phyloP scores from a whole-genome alignment of 2,888 invertebrate species.

The Poecilobothrus nobilitatus region DNA sequence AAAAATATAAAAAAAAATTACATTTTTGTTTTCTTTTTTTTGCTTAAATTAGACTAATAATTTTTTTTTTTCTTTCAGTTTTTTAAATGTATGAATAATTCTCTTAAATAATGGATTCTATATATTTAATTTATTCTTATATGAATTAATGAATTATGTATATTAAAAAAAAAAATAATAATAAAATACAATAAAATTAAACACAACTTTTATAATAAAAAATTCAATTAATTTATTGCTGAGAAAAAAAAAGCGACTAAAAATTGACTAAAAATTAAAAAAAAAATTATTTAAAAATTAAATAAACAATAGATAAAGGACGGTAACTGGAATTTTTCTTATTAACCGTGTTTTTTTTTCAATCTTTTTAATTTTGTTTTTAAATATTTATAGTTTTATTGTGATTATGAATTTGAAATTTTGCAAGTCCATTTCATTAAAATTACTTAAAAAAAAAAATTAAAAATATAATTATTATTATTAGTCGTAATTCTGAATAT shows the following conservation, averaged over 20 bases:
- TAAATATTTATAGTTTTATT: neutral
- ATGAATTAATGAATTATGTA: no score
- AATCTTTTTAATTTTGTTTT: neutral
- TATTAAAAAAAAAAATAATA: no score
- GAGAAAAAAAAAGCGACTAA: no score
- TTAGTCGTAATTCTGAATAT: neutral
- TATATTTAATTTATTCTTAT: no score
- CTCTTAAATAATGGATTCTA: no score
- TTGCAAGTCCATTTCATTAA: neutral
- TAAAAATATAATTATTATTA: neutral
- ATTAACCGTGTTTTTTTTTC: neutral
- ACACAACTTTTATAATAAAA: no score
- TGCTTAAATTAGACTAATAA: neutral
- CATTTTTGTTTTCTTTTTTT: neutral
- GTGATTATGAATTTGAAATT: neutral
- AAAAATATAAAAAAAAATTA: constrained; percentile 6
- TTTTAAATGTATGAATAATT: no score
- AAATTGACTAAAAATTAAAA: neutral
- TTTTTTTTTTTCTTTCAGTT: neutral
- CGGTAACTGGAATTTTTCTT: constrained; percentile 18
- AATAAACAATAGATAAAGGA: constrained; percentile 9
- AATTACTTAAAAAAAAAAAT: neutral
- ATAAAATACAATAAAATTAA: no score
- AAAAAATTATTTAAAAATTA: neutral
- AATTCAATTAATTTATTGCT: no score